Conservation (phyloP, 2,888 invertebrate genomes). For the Lasiommata megera region DNA sequence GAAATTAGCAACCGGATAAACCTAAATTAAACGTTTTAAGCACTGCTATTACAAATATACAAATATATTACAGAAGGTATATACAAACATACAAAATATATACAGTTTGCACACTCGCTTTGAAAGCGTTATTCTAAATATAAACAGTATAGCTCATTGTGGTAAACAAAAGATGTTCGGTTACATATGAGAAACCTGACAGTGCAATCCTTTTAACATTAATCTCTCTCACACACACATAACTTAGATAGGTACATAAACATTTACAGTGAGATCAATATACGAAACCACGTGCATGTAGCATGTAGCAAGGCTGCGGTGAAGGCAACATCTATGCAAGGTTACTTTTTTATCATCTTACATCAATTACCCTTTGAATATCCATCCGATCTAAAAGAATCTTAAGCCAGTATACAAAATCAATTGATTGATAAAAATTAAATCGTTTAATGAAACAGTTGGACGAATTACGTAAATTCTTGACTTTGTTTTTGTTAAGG, state of each 20-base stretch:
- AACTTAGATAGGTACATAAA: background rate
- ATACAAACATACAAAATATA: background rate
- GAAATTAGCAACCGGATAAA: no score
- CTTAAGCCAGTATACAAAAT: no score
- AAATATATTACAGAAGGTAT: background rate
- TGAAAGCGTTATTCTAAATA: background rate
- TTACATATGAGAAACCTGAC: conserved; percentile 52
- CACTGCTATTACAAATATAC: no score
- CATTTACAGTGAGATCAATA: conserved; percentile 9
- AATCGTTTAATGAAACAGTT: no score
- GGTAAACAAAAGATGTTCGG: conserved; percentile 6
- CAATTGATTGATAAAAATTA: no score
- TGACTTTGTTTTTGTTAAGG: no score
- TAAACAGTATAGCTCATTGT: background rate
- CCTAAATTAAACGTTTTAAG: no score
- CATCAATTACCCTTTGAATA: no score
- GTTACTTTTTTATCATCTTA: no score
- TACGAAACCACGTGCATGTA: conserved; percentile 9
- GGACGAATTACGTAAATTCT: no score
- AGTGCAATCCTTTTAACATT: conserved; percentile 56
- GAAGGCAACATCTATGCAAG: background rate
- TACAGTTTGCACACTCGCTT: background rate
- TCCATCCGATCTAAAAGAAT: no score
- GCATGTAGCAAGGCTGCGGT: conserved; percentile 1
- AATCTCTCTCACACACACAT: conserved; percentile 17